Conservation (phyloP, 1,140 invertebrate species). For the Gonatopus flavifemur region DNA sequence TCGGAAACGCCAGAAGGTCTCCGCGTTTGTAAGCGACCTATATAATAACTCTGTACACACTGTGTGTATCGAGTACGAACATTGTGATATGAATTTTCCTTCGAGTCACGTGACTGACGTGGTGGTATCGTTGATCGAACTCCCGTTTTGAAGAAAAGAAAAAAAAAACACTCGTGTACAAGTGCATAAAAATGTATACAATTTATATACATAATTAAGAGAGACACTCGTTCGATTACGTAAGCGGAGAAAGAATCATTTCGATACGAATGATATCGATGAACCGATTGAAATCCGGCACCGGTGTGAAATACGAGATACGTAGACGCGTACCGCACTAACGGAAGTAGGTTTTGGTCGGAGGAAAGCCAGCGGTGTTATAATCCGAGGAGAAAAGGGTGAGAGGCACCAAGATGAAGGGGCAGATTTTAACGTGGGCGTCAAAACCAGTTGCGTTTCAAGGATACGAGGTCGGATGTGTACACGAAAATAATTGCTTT, state of each 20-base stretch:
- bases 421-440: conserved; percentile 21
- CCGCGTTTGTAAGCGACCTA: too few relatives aligned
- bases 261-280: conserved; percentile 10
- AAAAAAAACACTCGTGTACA: too few relatives aligned
- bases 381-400: background rate
- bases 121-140: too few relatives aligned
- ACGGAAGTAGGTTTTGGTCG: conserved; percentile 15
- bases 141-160: too few relatives aligned
- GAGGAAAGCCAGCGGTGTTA: too few relatives aligned
- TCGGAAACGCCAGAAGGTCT: too few relatives aligned
- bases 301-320: conserved; percentile 23
- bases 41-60: too few relatives aligned
- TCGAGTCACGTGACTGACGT: too few relatives aligned
- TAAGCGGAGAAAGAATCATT: background rate
- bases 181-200: conserved; percentile 7
- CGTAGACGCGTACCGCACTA: too few relatives aligned
- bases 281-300: conserved; percentile 19
- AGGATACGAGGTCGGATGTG: conserved; percentile 12
- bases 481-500: conserved; percentile 11
- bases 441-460: conserved; percentile 23
- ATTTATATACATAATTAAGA: conserved; percentile 1
- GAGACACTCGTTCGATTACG: background rate
- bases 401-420: background rate
- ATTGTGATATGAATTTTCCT: too few relatives aligned
- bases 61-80: too few relatives aligned